Percentiles rank a stretch among this genome's conserved stretches.
phyloP scores from a whole-genome alignment of 2,797 vertebrate species.

The Phoebastria nigripes region DNA sequence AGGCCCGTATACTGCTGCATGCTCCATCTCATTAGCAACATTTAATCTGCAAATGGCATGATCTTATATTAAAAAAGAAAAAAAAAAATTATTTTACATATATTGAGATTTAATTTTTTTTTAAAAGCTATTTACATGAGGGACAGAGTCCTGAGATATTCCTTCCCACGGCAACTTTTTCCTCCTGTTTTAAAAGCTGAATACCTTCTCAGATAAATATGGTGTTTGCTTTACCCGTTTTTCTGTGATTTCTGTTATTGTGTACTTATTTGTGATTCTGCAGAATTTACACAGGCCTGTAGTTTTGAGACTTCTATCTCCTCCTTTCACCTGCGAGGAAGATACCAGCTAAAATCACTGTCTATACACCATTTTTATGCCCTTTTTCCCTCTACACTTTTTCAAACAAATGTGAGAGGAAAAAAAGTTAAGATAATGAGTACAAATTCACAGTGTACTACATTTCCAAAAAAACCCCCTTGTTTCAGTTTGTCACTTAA shows the following conservation, averaged over 20 bases:
- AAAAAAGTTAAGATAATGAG: background rate
- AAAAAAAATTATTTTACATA: background rate
- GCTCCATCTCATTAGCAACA: background rate
- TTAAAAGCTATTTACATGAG: background rate
- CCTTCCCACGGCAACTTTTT: background rate
- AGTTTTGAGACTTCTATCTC: background rate
- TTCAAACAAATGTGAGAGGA: background rate
- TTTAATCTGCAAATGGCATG: background rate
- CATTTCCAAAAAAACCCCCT: background rate
- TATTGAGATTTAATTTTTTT: background rate
- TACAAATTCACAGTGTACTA: background rate
- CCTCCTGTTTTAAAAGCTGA: background rate
- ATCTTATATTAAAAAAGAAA: background rate
- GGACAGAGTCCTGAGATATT: background rate
- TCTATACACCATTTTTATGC: background rate
- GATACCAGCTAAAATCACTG: background rate
- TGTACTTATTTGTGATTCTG: background rate
- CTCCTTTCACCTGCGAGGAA: background rate
- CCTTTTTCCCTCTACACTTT: background rate
- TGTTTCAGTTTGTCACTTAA: constrained; percentile 4
- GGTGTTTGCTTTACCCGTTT: background rate
- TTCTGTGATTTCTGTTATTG: background rate
- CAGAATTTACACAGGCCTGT: background rate
- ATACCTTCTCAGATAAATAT: background rate
- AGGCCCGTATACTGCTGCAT: background rate